Base-by-base conservation (phyloP, 2,797 vertebrate species). In the Aldrovandia affinis region DNA sequence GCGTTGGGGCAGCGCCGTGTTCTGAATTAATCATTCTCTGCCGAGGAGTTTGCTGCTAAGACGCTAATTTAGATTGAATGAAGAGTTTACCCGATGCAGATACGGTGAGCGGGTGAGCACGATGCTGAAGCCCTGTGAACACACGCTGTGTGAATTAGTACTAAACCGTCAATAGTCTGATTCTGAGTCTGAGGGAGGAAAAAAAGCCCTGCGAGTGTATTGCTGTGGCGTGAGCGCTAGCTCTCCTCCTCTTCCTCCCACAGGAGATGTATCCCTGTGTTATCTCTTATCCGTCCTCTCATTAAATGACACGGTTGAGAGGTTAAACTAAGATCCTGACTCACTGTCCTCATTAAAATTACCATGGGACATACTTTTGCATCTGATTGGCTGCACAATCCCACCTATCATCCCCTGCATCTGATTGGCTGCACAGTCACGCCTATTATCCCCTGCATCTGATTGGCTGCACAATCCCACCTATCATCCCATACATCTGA, bases 291-390 rank as follows among this genome's bases (percentile, higher is more conserved):
- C 18, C 6, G 70, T 83, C 70, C 28, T 81, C 84, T 52, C 1
- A 25, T 73, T 25, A n/a, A 14, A 83, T 15, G 44, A 63, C 1
- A 61, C 36, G 47, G 54, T 54, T 83, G 82, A 80, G 82, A n/a
- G n/a, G n/a, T n/a, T n/a, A n/a, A n/a, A n/a, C n/a, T n/a, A n/a
- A n/a, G n/a, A n/a, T n/a, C n/a, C n/a, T n/a, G n/a, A 84, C 81
- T 80, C 84, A 82, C 80, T 52, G 80, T 83, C 81, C n/a, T 82
- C 59, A 81, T 73, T n/a, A n/a, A n/a, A n/a, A n/a, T n/a, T n/a
- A n/a, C n/a, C n/a, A n/a, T n/a, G n/a, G n/a, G n/a, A n/a, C n/a
- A n/a, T n/a, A n/a, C n/a, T n/a, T n/a, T n/a, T n/a, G n/a, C n/a
- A n/a, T n/a, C n/a, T n/a, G n/a, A n/a, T n/a, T n/a, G n/a, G n/a